Base-by-base conservation (phyloP, 1,140 invertebrate genomes). In the Cydia pomonella region DNA sequence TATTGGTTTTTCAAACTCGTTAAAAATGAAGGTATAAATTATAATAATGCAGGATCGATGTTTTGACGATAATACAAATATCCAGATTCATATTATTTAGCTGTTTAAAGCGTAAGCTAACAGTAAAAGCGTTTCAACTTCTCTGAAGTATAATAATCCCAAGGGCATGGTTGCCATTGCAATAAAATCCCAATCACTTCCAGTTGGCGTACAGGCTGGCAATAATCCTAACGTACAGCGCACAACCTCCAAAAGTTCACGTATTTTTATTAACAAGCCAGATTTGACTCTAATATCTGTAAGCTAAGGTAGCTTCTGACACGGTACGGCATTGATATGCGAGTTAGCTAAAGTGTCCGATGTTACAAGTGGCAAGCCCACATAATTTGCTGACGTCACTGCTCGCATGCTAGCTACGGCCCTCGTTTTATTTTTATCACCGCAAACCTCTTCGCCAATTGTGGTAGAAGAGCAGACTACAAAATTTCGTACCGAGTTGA, bases 361-460 rank as follows among this genome's bases (percentile, higher is more conserved):
- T 74, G 53, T 59, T 59, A 74, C 74, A 73, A 77, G 69, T 74
- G 79, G 80, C 80, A 23, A 77, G 47, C 81, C 77, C 79, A 79
- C 75, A 74, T 69, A 69, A 69, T 69, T 38, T 47, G 64, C 71
- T 79, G 79, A 84, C 77, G 81, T 84, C 76, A 79, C 18, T 66
- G 63, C 21, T 73, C 69, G 72, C 75, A 73, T 77, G 69, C 75
- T 50, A 69, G 29, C 47, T 33, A 23, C 72, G 69, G 73, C 74
- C 75, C 79, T 79, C 76, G 73, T 82, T 84, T 81, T 77, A 82
- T 82, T 81, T 38, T 83, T 82, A 85, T 85, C 80, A 79, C 78
- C 50, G 25, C 77, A 78, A 66, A 76, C 78, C 74, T 76, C 73
- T 76, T 72, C 74, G 72, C 75, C 73, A 77, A 69, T 69, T n/a